Base-by-base conservation (phyloP, 2,113 vertebrate species). In the Labrus mixtus region DNA sequence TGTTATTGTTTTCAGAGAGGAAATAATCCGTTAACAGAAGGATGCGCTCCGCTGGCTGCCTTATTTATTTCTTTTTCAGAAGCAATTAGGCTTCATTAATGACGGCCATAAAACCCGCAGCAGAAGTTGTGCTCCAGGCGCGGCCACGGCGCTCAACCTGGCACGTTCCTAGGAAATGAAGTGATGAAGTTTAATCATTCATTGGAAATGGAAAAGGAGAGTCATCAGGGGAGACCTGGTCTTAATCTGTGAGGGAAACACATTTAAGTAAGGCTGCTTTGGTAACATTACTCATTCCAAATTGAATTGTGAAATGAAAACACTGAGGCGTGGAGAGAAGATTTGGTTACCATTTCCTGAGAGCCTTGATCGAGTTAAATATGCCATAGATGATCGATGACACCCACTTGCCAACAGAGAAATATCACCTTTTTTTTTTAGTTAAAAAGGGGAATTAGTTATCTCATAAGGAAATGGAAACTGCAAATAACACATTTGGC, bases 1-100 rank as follows among this genome's bases (percentile, higher is more conserved):
- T 78, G 87, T 91, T 91, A 85, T 91, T 90, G 88, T 91, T 88
- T 82, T 86, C 79, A 82, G 66, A 82, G 81, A 86, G 90, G 90
- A 89, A 92, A 84, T 91, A 88, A 88, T 90, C 85, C 60, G 81
- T 88, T 89, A 86, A 85, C 81, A 70, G 85, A 79, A 85, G 83
- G 86, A 88, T 89, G 87, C 69, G 83, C 90, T 89, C 83, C 46
- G 33, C 78, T 85, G 79, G 79, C 75, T 55, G 71, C 83, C 71
- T 75, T 80, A 86, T 87, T 87, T 87, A 70, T 84, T 76, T 84
- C 50, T 87, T 87, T 48, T 87, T 90, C 87, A 87, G 77, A 86
- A 86, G 84, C 89, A 91, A 93, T 93, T 90, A 91, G 73, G 46
- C 64, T 82, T 62, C 19, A 43, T 89, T 93, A 90, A 91, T 91